phyloP scores from a whole-genome alignment of 35 echinoderm and acorn worm species.

The Heliocidaris tuberculata region DNA sequence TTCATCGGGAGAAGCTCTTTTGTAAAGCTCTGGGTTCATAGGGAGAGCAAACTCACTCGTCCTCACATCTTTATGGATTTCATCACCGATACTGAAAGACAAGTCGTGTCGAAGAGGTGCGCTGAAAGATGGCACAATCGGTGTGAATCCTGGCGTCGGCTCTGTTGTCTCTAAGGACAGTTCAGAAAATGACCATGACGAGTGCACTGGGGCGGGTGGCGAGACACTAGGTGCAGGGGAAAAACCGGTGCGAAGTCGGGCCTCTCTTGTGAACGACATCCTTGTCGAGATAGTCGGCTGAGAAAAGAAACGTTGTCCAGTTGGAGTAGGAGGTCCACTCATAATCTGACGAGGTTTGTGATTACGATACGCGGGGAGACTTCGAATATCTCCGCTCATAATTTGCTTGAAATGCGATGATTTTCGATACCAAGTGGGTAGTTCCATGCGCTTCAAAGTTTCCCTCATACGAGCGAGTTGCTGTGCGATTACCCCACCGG shows the following conservation, averaged over 20 bases:
- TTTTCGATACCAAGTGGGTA: constrained; percentile 81
- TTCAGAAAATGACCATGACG: constrained; percentile 36
- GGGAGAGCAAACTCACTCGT: constrained; percentile 15
- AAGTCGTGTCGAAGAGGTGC: constrained; percentile 1
- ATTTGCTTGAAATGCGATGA: constrained; percentile 69
- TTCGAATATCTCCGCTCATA: constrained; percentile 55
- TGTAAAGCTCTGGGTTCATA: not conserved
- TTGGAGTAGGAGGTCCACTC: constrained; percentile 53
- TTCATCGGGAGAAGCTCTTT: not conserved
- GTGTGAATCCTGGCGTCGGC: constrained; percentile 19
- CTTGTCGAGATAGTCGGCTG: constrained; percentile 51
- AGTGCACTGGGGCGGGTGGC: not conserved
- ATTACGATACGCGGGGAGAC: constrained; percentile 20
- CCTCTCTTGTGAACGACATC: constrained; percentile 75
- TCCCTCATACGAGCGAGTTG: constrained; percentile 73
- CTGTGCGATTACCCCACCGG: constrained; percentile 63
- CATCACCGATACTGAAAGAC: constrained; percentile 35
- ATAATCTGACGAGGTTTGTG: constrained; percentile 53
- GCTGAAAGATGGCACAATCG: not conserved
- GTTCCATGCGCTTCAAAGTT: constrained; percentile 65
- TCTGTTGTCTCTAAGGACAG: not conserved
- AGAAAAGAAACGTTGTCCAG: constrained; percentile 19
- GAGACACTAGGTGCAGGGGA: constrained; percentile 23
- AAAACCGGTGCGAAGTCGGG: constrained; percentile 32
- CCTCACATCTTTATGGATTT: constrained; percentile 42